Evolutionary conservation across 1,140 invertebrate genomes (phyloP), one percentile per base, ranked within the genome.

Genomic region (Neodiprion pinetum): DNA sequence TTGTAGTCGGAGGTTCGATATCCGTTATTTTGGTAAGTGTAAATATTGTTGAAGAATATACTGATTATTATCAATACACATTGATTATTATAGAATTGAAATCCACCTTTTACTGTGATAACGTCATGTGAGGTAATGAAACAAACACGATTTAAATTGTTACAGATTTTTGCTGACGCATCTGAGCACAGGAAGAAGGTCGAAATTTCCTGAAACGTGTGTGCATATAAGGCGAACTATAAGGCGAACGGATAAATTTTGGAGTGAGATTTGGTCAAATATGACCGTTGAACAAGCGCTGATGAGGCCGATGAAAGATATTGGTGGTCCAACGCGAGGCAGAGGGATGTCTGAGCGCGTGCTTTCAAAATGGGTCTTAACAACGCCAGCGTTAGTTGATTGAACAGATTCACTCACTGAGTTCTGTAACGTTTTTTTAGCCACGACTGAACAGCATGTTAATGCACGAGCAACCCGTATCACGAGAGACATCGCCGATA

Each of bases 201-300:
- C 17, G 17, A 17, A 17, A 17, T 17, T 17, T 17, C 17, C 17
- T 17, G 17, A 17, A 17, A 17, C 17, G 17, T 17, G 17, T 17
- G 17, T 17, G 17, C 17, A 17, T 17, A 17, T 17, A 17, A 17
- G 17, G 17, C 17, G 17, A 17, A 17, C 83, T 10, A 81, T 84
- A 48, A 70, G 80, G 67, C 67, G 83, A 28, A 74, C 78, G 73
- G 78, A 88, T 68, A 83, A 83, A 71, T 84, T 81, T 76, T 88
- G 84, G 83, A 81, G 78, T 76, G 88, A 86, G 12, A 71, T 86
- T 28, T 87, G 79, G 68, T 70, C 78, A 5, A 82, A 85, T 74
- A 78, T 83, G 78, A 81, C 79, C 1, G 84, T 84, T 65, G 83
- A 85, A 72, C 83, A 85, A 71, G 72, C 71, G 67, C 70, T 85